Evolutionary conservation across 1,140 invertebrate genomes (phyloP).

Genomic region (Aphaenogaster rudis): DNA sequence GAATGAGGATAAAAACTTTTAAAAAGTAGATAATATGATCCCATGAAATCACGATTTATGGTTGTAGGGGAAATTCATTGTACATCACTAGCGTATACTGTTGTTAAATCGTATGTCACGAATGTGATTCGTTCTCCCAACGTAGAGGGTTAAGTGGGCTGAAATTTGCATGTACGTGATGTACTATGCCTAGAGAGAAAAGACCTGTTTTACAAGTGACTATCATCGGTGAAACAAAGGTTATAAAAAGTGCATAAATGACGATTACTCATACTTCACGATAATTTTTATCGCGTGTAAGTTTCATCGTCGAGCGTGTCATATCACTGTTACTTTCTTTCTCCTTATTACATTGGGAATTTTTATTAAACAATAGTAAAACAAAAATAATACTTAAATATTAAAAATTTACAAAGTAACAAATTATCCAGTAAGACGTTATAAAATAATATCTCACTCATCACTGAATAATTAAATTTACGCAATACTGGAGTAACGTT

Average conservation of each 20-base stretch:
- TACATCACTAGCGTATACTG: constrained; percentile 36
- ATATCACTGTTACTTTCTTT: not conserved
- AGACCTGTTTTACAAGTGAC: constrained; percentile 30
- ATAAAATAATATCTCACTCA: not conserved
- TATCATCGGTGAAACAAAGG: constrained; percentile 33
- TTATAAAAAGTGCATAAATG: constrained; percentile 58
- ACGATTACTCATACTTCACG: constrained; percentile 36
- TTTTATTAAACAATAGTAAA: not conserved
- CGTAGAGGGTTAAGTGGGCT: constrained; percentile 64
- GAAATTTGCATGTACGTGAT: constrained; percentile 73
- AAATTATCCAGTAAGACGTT: not conserved
- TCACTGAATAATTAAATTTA: not conserved
- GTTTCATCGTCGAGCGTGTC: not conserved
- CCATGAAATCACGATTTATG: not conserved
- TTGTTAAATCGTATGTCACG: constrained; percentile 20
- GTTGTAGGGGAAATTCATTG: constrained; percentile 16
- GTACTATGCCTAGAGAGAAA: constrained; percentile 57
- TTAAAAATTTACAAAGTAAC: constrained; percentile 2
- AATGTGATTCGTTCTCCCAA: constrained; percentile 36
- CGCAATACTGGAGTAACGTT: not conserved
- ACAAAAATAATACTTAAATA: not conserved
- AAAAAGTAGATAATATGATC: not conserved
- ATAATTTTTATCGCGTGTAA: constrained; percentile 29
- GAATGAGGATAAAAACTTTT: not conserved
- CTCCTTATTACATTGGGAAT: not conserved